Percentiles rank a stretch among this genome's conserved stretches.
These are phyloP conservation scores for Autographa gamma DNA, from an alignment of 2,888 invertebrate species.

Conservation along the genomic window DNA sequence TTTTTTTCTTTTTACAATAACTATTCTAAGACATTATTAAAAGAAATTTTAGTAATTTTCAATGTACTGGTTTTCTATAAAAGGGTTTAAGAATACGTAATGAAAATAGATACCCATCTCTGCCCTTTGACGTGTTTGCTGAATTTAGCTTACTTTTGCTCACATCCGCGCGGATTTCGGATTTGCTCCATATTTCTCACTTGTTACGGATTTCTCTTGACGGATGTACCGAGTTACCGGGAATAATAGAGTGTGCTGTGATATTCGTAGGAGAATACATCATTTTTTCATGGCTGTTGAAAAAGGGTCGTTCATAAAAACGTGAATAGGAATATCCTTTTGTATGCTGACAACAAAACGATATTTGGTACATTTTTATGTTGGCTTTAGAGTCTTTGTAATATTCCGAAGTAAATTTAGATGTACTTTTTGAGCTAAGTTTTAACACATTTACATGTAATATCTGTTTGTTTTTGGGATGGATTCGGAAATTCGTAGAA, in stretches of 20 bases:
- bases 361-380: slow-evolving; percentile 4
- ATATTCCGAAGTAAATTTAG: neutral
- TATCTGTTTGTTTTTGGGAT: no score
- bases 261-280: neutral
- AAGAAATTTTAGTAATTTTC: no score
- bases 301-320: slow-evolving; percentile 2
- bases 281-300: slow-evolving; percentile 1
- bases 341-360: neutral
- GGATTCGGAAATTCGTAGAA: no score
- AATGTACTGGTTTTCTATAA: no score
- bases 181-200: neutral
- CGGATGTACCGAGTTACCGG: neutral
- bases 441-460: no score
- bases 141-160: neutral
- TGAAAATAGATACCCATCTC: no score
- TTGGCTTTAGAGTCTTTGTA: neutral
- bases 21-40: no score
- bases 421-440: no score
- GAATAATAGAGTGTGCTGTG: slow-evolving; percentile 7
- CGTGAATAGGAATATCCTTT: neutral
- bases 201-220: slow-evolving; percentile 5
- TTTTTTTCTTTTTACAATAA: no score
- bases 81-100: no score
- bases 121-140: neutral
- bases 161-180: no score